Conservation (phyloP, 2,888 invertebrate species). For the Acanthopleura granulata region DNA sequence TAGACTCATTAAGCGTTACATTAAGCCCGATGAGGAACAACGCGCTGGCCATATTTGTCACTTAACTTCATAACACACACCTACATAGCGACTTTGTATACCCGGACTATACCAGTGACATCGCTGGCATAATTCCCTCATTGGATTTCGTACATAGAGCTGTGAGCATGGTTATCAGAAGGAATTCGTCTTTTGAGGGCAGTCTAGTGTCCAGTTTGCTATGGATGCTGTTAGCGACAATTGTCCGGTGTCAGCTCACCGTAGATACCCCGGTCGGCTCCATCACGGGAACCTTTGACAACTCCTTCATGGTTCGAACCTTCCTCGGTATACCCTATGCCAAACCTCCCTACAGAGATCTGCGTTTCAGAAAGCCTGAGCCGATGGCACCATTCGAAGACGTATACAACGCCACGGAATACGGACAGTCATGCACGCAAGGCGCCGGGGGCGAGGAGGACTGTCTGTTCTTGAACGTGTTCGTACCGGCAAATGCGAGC, state of each 20-base stretch:
- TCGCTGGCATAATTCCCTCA: too few relatives aligned
- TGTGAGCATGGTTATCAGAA: too few relatives aligned
- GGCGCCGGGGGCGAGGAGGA: constrained; percentile 28
- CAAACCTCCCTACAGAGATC: constrained; percentile 39
- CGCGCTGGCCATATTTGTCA: too few relatives aligned
- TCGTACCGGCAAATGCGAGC: constrained; percentile 29
- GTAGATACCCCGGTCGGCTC: neutral
- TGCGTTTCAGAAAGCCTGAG: constrained; percentile 38
- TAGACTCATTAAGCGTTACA: too few relatives aligned
- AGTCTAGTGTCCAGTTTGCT: too few relatives aligned
- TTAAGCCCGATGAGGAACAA: too few relatives aligned
- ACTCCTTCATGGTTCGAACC: neutral
- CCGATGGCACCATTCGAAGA: constrained; percentile 22
- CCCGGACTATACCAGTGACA: too few relatives aligned
- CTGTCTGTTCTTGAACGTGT: constrained; percentile 49
- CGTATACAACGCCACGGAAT: neutral
- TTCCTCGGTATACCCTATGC: constrained; percentile 45
- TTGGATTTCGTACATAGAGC: too few relatives aligned
- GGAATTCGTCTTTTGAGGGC: too few relatives aligned
- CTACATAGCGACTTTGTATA: too few relatives aligned
- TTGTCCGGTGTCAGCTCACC: neutral
- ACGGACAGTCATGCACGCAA: neutral
- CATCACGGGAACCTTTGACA: neutral
- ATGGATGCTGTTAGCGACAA: too few relatives aligned
- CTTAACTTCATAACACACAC: too few relatives aligned